Conservation (phyloP, 1,140 invertebrate genomes). For the Ceratitis capitata region DNA sequence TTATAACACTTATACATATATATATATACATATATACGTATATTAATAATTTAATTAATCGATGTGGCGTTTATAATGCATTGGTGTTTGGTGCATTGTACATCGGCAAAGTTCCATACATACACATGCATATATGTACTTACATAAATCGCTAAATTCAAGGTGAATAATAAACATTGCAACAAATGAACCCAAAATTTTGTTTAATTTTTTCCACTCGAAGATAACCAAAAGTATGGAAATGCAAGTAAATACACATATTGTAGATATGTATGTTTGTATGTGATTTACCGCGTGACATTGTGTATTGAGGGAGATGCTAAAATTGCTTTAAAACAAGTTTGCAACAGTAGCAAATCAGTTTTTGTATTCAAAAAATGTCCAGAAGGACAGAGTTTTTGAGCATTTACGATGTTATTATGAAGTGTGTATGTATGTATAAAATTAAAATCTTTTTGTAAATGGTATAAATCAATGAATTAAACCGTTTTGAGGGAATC, state of each 20-base stretch:
- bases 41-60: too few relatives aligned
- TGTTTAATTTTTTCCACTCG: background rate
- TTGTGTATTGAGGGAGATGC: background rate
- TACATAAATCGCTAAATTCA: background rate
- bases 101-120: background rate
- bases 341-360: background rate
- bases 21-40: too few relatives aligned
- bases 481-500: too few relatives aligned
- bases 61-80: too few relatives aligned
- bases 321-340: background rate
- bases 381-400: too few relatives aligned
- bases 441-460: too few relatives aligned
- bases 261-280: background rate
- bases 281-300: background rate
- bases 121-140: background rate
- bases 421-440: too few relatives aligned
- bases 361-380: too few relatives aligned
- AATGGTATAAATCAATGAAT: too few relatives aligned
- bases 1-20: too few relatives aligned
- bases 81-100: too few relatives aligned
- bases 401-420: too few relatives aligned
- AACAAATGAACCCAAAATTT: background rate
- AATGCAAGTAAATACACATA: background rate
- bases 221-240: background rate
- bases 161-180: background rate